Conservation (phyloP, 2,888 invertebrate species). For the Portevinia maculata region DNA sequence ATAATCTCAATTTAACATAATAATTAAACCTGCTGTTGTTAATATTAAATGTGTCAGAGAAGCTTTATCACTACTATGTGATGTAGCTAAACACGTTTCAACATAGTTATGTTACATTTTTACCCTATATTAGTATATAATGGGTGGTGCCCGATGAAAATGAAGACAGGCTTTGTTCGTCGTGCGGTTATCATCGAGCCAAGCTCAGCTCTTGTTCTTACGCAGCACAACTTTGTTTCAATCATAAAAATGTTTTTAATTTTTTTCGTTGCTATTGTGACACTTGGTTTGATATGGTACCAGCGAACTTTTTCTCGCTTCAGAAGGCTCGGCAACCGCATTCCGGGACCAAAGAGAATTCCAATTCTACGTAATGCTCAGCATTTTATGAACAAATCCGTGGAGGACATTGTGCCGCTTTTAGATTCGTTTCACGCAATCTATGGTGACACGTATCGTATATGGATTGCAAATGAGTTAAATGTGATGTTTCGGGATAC, state of each 20-base stretch:
- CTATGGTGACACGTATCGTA: not conserved
- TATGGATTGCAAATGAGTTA: slow-evolving; percentile 1
- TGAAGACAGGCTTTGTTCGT: too few relatives aligned
- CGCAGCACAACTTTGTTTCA: too few relatives aligned
- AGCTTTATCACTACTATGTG: too few relatives aligned
- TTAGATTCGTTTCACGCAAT: slow-evolving; percentile 75
- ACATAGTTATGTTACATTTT: too few relatives aligned
- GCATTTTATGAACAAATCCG: slow-evolving; percentile 34
- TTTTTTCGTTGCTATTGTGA: not conserved
- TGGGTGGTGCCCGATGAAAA: too few relatives aligned
- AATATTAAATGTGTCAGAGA: too few relatives aligned
- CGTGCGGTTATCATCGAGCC: too few relatives aligned
- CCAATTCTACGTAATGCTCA: slow-evolving; percentile 50
- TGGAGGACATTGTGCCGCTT: slow-evolving; percentile 27
- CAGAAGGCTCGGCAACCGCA: slow-evolving; percentile 19
- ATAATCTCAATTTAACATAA: too few relatives aligned
- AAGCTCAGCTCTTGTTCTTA: too few relatives aligned
- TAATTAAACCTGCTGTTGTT: too few relatives aligned
- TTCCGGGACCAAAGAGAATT: slow-evolving; percentile 32
- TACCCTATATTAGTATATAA: too few relatives aligned
- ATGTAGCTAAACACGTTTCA: too few relatives aligned
- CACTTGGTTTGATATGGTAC: slow-evolving; percentile 6
- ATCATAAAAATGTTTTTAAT: slow-evolving; percentile 23
- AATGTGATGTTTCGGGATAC: not conserved
- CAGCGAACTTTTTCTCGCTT: not conserved